phyloP scores from a whole-genome alignment of 2,113 vertebrate species.

The Prinia subflava region DNA sequence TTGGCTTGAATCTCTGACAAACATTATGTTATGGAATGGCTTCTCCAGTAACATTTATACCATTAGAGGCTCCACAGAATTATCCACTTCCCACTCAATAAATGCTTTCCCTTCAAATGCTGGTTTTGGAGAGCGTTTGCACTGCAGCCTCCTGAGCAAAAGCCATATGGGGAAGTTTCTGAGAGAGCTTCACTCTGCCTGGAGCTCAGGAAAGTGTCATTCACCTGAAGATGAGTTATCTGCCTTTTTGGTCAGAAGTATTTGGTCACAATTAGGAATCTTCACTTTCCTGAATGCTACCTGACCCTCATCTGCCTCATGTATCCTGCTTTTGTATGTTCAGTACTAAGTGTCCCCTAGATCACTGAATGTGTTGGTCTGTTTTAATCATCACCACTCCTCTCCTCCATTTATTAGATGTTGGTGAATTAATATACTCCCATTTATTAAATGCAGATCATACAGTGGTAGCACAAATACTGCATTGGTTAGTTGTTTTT shows the following conservation, averaged over 20 bases:
- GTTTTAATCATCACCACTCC: not conserved
- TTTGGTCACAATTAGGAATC: not conserved
- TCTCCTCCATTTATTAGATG: not conserved
- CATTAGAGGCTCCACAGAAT: not conserved
- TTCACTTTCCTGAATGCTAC: not conserved
- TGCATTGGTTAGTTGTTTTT: not conserved
- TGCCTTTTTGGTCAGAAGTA: not conserved
- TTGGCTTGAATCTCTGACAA: not conserved
- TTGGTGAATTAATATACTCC: not conserved
- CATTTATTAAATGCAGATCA: not conserved
- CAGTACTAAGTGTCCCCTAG: not conserved
- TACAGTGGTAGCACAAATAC: not conserved
- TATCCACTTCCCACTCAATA: not conserved
- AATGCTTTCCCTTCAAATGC: not conserved
- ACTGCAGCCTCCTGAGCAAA: not conserved
- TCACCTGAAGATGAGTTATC: not conserved
- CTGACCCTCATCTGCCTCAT: not conserved
- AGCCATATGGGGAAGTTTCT: not conserved
- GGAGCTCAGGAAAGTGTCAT: not conserved
- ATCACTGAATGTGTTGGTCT: not conserved
- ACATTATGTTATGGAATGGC: not conserved
- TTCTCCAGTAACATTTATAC: not conserved
- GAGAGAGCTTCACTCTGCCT: not conserved
- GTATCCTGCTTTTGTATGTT: not conserved
- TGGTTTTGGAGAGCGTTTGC: not conserved